A percentile compares a stretch with the other conserved stretches of the same genome.
These are phyloP conservation scores for Platypus cylindrus DNA, from an alignment of 2,888 invertebrate genomes.

Conservation along the genomic window DNA sequence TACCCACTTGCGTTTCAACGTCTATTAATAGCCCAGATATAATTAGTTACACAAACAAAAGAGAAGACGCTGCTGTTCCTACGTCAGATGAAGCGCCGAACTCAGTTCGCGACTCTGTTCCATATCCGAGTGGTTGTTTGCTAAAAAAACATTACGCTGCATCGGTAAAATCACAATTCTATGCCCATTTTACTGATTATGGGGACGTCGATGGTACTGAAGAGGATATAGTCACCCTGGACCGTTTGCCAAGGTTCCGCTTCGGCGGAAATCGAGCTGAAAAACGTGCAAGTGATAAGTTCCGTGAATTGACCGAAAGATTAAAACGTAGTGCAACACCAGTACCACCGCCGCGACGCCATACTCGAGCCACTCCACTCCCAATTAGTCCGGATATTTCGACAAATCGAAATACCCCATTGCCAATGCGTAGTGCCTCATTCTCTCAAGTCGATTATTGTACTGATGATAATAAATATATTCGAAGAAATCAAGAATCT, in stretches of 20 bases:
- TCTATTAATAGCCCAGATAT: constrained; percentile 37
- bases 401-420: constrained; percentile 15
- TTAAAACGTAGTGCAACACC: constrained; percentile 43
- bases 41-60: constrained; percentile 37
- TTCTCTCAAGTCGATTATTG: constrained; percentile 76
- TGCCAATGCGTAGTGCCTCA: constrained; percentile 72
- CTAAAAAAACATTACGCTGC: constrained; percentile 33
- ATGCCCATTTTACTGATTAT: constrained; percentile 30
- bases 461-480: constrained; percentile 48
- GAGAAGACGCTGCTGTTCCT: constrained; percentile 27
- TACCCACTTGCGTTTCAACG: constrained; percentile 22
- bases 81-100: constrained; percentile 30
- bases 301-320: constrained; percentile 65
- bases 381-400: constrained; percentile 23
- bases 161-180: constrained; percentile 31
- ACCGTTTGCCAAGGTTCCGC: constrained; percentile 68
- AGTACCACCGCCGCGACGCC: constrained; percentile 27
- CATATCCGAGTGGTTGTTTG: constrained; percentile 27
- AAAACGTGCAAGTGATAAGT: constrained; percentile 49
- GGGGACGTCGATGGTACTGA: constrained; percentile 29
- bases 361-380: constrained; percentile 19
- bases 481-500: constrained; percentile 31
- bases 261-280: constrained; percentile 44
- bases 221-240: constrained; percentile 49
- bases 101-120: constrained; percentile 31